phyloP scores from a whole-genome alignment of 2,113 vertebrate genomes.

The Opisthocomus hoazin region DNA sequence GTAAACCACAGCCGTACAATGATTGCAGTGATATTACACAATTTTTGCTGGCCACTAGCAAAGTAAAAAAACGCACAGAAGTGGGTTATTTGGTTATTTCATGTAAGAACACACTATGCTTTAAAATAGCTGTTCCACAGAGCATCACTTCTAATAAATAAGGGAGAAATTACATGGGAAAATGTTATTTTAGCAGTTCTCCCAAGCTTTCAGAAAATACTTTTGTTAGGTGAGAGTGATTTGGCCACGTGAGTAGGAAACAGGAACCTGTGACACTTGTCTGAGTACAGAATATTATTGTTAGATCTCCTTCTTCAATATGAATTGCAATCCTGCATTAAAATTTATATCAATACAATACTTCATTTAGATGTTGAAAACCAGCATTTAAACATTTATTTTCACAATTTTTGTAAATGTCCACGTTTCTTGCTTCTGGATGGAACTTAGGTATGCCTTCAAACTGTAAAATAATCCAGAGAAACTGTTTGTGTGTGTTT shows the following conservation, averaged over 20 bases:
- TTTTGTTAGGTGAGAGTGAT: not conserved
- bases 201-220: not conserved
- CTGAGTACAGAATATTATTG: not conserved
- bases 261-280: not conserved
- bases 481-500: not conserved
- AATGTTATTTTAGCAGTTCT: not conserved
- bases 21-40: not conserved
- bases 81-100: not conserved
- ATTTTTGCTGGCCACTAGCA: not conserved
- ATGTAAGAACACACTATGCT: not conserved
- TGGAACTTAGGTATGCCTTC: not conserved
- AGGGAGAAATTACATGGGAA: not conserved
- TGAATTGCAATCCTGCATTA: not conserved
- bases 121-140: not conserved
- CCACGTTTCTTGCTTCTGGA: not conserved
- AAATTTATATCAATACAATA: not conserved
- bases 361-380: not conserved
- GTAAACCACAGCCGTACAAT: not conserved
- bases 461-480: not conserved
- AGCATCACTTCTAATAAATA: not conserved
- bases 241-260: not conserved
- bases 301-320: not conserved
- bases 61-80: not conserved
- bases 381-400: not conserved
- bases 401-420: not conserved